Evolutionary conservation across 2,797 vertebrate species (phyloP).

Genomic region (Clarias pachynema): DNA sequence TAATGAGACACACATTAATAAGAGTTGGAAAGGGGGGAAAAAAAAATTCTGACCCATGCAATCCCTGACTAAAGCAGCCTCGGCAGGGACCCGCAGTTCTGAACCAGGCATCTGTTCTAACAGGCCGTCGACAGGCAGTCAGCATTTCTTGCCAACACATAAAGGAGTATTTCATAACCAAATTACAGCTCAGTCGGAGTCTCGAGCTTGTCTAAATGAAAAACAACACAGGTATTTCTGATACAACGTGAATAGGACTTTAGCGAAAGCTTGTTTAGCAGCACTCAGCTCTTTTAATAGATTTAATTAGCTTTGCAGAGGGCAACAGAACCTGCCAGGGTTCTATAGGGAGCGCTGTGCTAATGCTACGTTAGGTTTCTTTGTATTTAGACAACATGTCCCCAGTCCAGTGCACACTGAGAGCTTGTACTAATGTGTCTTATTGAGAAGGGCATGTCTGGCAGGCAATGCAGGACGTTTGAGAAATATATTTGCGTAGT

Average conservation of each 20-base stretch:
- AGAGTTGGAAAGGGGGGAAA: background rate
- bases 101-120: constrained; percentile 35
- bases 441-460: background rate
- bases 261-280: background rate
- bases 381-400: background rate
- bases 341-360: constrained; percentile 18
- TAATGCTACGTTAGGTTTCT: constrained; percentile 9
- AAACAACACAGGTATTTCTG: constrained; percentile 31
- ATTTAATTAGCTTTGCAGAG: constrained; percentile 33
- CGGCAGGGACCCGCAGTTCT: constrained; percentile 31
- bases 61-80: constrained; percentile 12
- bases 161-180: constrained; percentile 42
- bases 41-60: background rate
- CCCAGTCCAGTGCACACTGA: background rate
- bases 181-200: constrained; percentile 33
- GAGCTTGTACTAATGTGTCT: background rate
- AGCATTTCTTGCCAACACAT: constrained; percentile 36
- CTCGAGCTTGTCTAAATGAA: background rate
- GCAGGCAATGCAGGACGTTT: background rate
- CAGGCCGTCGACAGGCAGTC: constrained; percentile 17
- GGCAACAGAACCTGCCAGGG: constrained; percentile 24
- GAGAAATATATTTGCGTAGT: background rate
- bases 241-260: background rate
- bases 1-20: background rate
- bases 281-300: constrained; percentile 12